Base-by-base conservation (phyloP, 2,888 invertebrate species). In the Siphlonurus alternatus region DNA sequence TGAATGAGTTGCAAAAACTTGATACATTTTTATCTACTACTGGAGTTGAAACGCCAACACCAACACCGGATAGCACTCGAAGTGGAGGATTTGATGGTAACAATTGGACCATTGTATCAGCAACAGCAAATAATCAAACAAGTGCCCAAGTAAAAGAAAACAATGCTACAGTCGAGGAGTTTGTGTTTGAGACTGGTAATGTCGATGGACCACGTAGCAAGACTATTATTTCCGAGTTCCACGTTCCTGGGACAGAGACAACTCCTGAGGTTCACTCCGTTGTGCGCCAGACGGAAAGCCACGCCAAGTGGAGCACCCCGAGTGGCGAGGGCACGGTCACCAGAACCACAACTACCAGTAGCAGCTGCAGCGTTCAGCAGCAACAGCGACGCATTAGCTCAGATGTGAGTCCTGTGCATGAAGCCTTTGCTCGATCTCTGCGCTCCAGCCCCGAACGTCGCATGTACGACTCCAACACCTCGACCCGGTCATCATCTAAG, bases 351-450 rank as follows among this genome's bases (percentile, higher is more conserved):
- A 72, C 73, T 10, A 38, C 38, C 7, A 38, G 7, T 15, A 38
- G 38, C 38, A 38, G 38, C 38, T 38, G 15, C 38, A 38, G 38
- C 38, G 38, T 38, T 84, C 69, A 84, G 76, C 68, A 76, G 77
- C 2, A 38, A 38, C 38, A 38, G 38, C 38, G 38, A 38, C 38
- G 74, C 65, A 80, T 85, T 23, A 84, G 82, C 68, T 80, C 81
- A 53, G 86, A 86, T 64, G 78, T 81, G 70, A 87, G 87, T 71
- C 84, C 88, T 0, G 81, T 86, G 1, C 89, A 89, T 71, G 84
- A 87, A 68, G 87, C 87, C 0, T 89, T 88, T 78, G 88, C 86
- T 0, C 82, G 85, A 65, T 85, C 87, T 2, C 75, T 89, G 61
- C 80, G 89, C 25, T 80, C 85, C n/a, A 72, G 70, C 63, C 83